phyloP scores from a whole-genome alignment of 64 coral and sea anemone species.

The Acropora tenuis region DNA sequence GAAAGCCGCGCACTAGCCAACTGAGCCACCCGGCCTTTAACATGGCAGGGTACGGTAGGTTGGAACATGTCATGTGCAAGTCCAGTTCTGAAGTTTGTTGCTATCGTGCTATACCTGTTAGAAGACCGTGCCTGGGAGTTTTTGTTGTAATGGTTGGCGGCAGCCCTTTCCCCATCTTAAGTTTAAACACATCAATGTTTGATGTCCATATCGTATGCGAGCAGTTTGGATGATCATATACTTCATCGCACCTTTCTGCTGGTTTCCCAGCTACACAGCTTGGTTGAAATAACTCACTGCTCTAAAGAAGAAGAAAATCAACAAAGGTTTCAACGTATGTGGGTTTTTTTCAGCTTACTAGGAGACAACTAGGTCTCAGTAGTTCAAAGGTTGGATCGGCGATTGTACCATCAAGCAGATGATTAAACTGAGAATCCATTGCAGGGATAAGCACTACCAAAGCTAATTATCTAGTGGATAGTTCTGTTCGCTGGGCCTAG shows the following conservation, averaged over 20 bases:
- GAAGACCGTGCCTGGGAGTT: not conserved
- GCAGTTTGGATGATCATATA: slow-evolving; percentile 9
- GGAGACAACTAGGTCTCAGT: too few species aligned
- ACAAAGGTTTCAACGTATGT: too few species aligned
- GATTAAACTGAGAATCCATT: too few species aligned
- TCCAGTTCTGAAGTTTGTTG: not conserved
- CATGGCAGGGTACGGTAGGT: too few species aligned
- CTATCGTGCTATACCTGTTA: not conserved
- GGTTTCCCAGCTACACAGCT: not conserved
- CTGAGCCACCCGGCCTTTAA: too few species aligned
- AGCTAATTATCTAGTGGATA: not conserved
- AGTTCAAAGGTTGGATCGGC: too few species aligned
- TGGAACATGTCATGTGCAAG: too few species aligned
- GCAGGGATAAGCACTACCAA: not conserved
- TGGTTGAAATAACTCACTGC: not conserved
- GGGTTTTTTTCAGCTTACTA: too few species aligned
- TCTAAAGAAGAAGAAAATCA: not conserved
- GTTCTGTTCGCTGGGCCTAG: not conserved
- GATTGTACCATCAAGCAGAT: too few species aligned
- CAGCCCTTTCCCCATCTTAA: not conserved
- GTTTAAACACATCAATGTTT: not conserved
- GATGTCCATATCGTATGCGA: slow-evolving; percentile 1
- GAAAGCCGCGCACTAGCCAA: too few species aligned
- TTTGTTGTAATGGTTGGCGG: not conserved
- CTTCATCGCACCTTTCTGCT: not conserved